phyloP scores from a whole-genome alignment of 2,113 vertebrate genomes.

The Myxocyprinus asiaticus region DNA sequence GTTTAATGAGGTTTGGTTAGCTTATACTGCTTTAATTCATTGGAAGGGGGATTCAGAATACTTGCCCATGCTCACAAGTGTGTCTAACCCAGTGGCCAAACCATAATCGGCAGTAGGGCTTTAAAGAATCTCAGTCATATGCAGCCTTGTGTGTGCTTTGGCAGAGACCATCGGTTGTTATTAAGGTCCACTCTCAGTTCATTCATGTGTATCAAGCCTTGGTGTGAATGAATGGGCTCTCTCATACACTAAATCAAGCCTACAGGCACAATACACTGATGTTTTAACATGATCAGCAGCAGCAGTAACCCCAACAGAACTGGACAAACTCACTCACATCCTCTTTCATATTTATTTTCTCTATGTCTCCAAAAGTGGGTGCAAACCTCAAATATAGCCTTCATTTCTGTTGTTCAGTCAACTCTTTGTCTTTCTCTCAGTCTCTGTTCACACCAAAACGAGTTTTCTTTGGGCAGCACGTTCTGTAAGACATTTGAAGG shows the following conservation, averaged over 20 bases:
- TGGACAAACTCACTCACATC: not conserved
- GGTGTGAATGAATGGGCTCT: constrained; percentile 48
- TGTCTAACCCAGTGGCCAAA: constrained; percentile 27
- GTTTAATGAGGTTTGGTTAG: too few relatives aligned
- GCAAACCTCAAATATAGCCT: constrained; percentile 7
- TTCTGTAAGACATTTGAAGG: too few relatives aligned
- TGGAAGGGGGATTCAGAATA: not conserved
- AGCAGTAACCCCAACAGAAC: not conserved
- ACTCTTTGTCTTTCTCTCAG: not conserved
- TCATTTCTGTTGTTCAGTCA: not conserved
- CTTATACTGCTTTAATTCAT: too few relatives aligned
- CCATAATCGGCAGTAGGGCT: constrained; percentile 21
- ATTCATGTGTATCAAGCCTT: constrained; percentile 34
- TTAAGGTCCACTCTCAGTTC: constrained; percentile 21
- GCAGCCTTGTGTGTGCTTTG: constrained; percentile 47
- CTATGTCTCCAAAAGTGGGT: not conserved
- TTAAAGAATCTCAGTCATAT: constrained; percentile 33
- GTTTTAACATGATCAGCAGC: not conserved
- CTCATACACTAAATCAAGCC: constrained; percentile 21
- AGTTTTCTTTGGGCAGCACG: too few relatives aligned
- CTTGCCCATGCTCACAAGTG: constrained; percentile 15
- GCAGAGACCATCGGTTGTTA: constrained; percentile 28
- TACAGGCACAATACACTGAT: not conserved
- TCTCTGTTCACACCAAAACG: not conserved
- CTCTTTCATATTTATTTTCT: not conserved